These are phyloP conservation scores for Oryzias sinensis DNA, from an alignment of 2,797 vertebrate species.

Conservation along the genomic window DNA sequence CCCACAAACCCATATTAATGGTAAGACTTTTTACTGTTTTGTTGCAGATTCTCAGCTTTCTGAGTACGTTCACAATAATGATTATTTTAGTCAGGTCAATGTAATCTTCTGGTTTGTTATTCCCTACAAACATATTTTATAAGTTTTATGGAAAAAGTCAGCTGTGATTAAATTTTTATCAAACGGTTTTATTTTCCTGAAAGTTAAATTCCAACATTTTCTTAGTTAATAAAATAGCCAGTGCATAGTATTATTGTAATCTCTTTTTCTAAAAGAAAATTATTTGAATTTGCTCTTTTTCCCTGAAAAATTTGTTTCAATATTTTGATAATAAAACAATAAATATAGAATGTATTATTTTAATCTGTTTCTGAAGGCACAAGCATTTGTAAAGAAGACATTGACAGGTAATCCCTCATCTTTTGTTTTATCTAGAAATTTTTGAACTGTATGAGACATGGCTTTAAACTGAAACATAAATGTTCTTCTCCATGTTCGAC, in stretches of 20 bases:
- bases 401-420: conserved; percentile 57
- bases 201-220: neutral
- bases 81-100: conserved; percentile 32
- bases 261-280: too few species aligned
- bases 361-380: conserved; percentile 45
- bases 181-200: too few species aligned
- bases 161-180: too few species aligned
- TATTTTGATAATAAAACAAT: neutral
- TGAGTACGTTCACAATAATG: too few species aligned
- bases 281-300: neutral
- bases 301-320: neutral
- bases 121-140: too few species aligned
- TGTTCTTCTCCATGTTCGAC: conserved; percentile 25
- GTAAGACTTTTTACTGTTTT: conserved; percentile 43
- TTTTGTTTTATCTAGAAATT: neutral
- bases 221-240: too few species aligned
- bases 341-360: neutral
- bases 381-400: conserved; percentile 44
- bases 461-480: conserved; percentile 1
- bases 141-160: too few species aligned
- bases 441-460: neutral
- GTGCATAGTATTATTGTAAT: too few species aligned
- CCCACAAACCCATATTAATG: conserved; percentile 45
- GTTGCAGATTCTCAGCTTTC: too few species aligned
- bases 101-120: too few species aligned